phyloP scores from a whole-genome alignment of 2,888 invertebrate genomes.

The Rhorus exstirpatorius region DNA sequence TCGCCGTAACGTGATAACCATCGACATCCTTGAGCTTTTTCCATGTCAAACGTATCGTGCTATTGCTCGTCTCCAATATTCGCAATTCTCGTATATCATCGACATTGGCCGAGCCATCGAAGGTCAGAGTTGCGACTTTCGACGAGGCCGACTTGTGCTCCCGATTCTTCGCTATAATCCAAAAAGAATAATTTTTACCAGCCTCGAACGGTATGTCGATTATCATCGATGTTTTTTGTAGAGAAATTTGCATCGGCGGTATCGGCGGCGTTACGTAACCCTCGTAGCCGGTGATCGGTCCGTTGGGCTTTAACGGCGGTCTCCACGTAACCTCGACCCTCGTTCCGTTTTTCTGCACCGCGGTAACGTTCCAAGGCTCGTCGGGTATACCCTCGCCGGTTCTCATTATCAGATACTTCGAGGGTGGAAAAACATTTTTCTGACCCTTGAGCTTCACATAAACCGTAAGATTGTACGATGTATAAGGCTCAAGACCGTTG shows the following conservation, averaged over 20 bases:
- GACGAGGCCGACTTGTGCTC: constrained; percentile 89
- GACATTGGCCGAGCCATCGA: constrained; percentile 90
- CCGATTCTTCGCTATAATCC: constrained; percentile 91
- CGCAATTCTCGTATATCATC: constrained; percentile 88
- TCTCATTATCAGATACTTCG: constrained; percentile 87
- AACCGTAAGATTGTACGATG: constrained; percentile 93
- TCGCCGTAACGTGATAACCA: constrained; percentile 88
- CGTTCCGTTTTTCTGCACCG: constrained; percentile 89
- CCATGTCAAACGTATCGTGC: constrained; percentile 89
- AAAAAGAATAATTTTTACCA: constrained; percentile 90
- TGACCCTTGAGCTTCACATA: constrained; percentile 89
- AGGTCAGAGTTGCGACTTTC: constrained; percentile 87
- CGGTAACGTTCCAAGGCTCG: constrained; percentile 90
- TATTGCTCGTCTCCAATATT: constrained; percentile 86
- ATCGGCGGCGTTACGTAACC: constrained; percentile 90
- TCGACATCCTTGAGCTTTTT: constrained; percentile 87
- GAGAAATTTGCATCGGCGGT: constrained; percentile 87
- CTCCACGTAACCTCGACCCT: constrained; percentile 91
- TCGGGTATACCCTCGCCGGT: constrained; percentile 91
- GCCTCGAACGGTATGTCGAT: constrained; percentile 88
- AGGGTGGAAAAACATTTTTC: constrained; percentile 88
- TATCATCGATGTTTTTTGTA: constrained; percentile 86
- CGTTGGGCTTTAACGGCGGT: constrained; percentile 89
- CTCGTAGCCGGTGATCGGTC: constrained; percentile 89
- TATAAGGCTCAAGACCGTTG: constrained; percentile 89